These are phyloP conservation scores for Drosophila bocki DNA, from an alignment of 1,140 invertebrate genomes.

Conservation along the genomic window DNA sequence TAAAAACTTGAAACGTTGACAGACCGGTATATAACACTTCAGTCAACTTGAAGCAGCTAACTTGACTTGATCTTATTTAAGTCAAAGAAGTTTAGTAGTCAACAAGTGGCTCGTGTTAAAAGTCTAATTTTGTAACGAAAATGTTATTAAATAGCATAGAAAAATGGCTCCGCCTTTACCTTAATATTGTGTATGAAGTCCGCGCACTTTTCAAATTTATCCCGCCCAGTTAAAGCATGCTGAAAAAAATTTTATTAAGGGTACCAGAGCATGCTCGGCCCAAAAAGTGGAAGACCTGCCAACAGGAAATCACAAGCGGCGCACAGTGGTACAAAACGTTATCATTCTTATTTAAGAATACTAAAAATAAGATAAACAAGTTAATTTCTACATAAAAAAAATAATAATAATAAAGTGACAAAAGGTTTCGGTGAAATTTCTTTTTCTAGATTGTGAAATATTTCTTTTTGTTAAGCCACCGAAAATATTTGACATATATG, in stretches of 20 bases:
- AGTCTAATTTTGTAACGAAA: neutral
- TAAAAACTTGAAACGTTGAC: neutral
- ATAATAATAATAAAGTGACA: too few relatives aligned
- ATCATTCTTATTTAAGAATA: too few relatives aligned
- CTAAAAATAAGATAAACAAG: too few relatives aligned
- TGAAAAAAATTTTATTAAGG: neutral
- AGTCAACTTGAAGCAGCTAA: neutral
- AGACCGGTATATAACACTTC: slow-evolving; percentile 2
- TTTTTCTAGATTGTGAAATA: too few relatives aligned
- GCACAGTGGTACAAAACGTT: neutral
- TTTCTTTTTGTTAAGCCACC: too few relatives aligned
- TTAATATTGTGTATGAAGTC: neutral
- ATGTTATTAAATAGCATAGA: neutral
- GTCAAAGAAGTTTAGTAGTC: neutral
- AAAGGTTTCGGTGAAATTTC: too few relatives aligned
- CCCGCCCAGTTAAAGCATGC: neutral
- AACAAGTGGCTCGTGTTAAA: neutral
- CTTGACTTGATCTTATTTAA: neutral
- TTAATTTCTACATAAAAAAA: too few relatives aligned
- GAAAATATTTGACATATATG: too few relatives aligned
- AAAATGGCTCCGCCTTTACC: neutral
- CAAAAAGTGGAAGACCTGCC: neutral
- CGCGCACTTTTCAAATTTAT: neutral
- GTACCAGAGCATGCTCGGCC: neutral
- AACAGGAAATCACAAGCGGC: neutral